Evolutionary conservation across 2,888 invertebrate species (phyloP), one percentile per base, ranked within the genome.

Genomic region (Synergus laeviventris): DNA sequence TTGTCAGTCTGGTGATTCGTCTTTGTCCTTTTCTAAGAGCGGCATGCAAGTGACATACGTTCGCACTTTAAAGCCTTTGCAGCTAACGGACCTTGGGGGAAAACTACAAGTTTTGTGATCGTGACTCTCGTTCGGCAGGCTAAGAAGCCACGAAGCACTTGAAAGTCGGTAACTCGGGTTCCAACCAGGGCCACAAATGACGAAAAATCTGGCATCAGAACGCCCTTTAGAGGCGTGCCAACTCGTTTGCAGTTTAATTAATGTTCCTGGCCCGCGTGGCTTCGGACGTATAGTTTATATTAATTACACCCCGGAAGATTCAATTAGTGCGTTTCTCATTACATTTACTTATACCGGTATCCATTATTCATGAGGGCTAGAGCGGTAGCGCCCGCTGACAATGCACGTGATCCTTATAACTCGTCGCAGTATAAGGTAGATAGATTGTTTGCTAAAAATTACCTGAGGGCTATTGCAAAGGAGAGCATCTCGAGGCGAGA

Each of bases 291-390:
- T 86, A 86, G 87, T 88, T 89, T 87, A 86, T 88, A 89, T 90
- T 90, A 90, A 90, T 89, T 89, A 87, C 86, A 87, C 86, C 86
- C 86, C 87, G 87, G 89, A 89, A 89, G 89, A 90, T 89, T 90
- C 90, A 90, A 90, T 90, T 90, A 89, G 89, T 87, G 88, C 87
- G 87, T 89, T 87, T 87, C 90, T 90, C 89, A 87, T 89, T 90
- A 89, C 89, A 85, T 86, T 88, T 86, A 87, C 86, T 87, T 88
- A 87, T 84, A 87, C 85, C 81, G 81, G 83, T 84, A 88, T 89
- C 86, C 87, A 89, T 88, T 89, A 89, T 89, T 88, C 88, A 89
- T 87, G 84, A 87, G 85, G 79, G 81, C 82, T 79, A 84, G 76
- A 81, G 79, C 82, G 83, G 81, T 82, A 84, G 83, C 84, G 81